Conservation (phyloP, 2,888 invertebrate species). For the Pseudolycoriella hygida region DNA sequence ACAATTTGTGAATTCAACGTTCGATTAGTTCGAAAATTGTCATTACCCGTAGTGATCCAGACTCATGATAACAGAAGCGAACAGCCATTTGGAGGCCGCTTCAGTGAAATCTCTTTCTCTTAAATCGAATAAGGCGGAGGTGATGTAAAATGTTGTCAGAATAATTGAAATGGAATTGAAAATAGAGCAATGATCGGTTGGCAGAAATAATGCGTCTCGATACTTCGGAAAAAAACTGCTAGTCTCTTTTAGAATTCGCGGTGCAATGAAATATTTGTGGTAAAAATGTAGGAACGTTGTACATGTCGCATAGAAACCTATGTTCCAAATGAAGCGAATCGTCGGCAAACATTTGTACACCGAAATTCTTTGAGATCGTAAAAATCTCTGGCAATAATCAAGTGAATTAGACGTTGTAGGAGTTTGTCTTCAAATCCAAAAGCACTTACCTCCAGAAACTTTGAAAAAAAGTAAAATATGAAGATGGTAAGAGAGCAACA, state of each 20-base stretch:
- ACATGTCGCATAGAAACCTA: background rate
- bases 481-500: background rate
- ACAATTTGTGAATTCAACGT: background rate
- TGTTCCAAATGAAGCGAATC: background rate
- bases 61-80: background rate
- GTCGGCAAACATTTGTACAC: background rate
- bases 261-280: background rate
- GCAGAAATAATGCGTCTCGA: background rate
- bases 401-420: too few relatives aligned
- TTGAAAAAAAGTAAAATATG: background rate
- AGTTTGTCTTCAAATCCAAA: background rate
- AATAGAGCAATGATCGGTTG: background rate
- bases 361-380: background rate
- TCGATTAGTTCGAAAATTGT: background rate
- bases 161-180: background rate
- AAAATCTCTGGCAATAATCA: background rate
- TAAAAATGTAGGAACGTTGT: background rate
- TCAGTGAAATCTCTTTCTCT: background rate
- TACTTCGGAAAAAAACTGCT: background rate
- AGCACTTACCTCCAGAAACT: background rate
- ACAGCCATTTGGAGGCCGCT: background rate
- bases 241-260: background rate
- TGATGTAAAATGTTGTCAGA: background rate
- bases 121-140: background rate
- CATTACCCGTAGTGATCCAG: background rate